Conservation (phyloP, 1,140 invertebrate genomes). For the Mamestra configurata region DNA sequence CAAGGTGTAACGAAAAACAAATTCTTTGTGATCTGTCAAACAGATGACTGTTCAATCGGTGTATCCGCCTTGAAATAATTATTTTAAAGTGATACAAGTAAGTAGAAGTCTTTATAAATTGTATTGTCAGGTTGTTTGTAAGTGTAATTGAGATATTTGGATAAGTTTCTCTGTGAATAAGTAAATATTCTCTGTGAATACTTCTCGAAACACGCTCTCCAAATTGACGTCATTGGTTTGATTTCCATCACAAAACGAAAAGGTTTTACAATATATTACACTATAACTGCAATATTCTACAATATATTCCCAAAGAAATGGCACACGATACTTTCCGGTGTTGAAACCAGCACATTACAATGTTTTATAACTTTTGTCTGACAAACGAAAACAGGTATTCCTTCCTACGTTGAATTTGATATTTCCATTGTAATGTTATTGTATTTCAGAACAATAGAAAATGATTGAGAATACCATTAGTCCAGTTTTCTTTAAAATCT, state of each 20-base stretch:
- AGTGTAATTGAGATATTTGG: constrained; percentile 25
- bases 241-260: constrained; percentile 78
- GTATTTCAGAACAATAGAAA: constrained; percentile 58
- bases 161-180: constrained; percentile 2
- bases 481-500: constrained; percentile 50
- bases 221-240: constrained; percentile 77
- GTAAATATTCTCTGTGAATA: constrained; percentile 21
- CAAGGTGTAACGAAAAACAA: constrained; percentile 72
- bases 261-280: constrained; percentile 54
- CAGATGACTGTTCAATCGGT: constrained; percentile 81
- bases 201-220: constrained; percentile 33
- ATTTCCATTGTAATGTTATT: constrained; percentile 42
- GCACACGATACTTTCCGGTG: not conserved
- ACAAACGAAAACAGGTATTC: constrained; percentile 19
- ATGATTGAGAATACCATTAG: constrained; percentile 45
- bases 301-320: not conserved
- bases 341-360: constrained; percentile 1
- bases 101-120: constrained; percentile 66
- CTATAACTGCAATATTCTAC: not conserved
- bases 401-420: constrained; percentile 16
- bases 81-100: constrained; percentile 76
- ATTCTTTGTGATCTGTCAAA: constrained; percentile 80
- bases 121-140: constrained; percentile 22
- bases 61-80: constrained; percentile 78
- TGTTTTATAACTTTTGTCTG: not conserved